Evolutionary conservation across 2,113 vertebrate species (phyloP).

Genomic region (Grammomys dolichurus): DNA sequence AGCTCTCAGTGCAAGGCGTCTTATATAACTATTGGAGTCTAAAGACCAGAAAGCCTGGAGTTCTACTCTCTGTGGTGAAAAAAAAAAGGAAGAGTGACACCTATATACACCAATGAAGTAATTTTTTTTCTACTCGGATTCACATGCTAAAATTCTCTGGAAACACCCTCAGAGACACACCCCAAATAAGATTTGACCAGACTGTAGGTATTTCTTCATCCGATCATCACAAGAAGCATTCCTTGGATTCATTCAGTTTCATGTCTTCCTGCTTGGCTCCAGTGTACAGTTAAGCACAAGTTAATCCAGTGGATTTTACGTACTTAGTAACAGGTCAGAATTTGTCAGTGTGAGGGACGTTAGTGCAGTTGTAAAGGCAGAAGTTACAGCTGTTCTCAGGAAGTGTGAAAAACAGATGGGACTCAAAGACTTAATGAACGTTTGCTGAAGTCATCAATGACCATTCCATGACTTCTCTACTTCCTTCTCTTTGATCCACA

Average conservation of each 20-base stretch:
- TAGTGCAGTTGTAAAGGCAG: not conserved
- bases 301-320: conserved; percentile 1
- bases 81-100: not conserved
- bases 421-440: not conserved
- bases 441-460: not conserved
- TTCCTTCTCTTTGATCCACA: not conserved
- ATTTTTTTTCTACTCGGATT: not conserved
- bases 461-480: not conserved
- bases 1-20: not conserved
- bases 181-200: not conserved
- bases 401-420: conserved; percentile 6
- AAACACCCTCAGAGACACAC: not conserved
- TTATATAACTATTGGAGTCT: not conserved
- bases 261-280: not conserved
- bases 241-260: not conserved
- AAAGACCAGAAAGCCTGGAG: not conserved
- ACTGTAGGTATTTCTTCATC: not conserved
- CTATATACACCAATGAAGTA: not conserved
- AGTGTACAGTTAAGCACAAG: not conserved
- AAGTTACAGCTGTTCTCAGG: conserved; percentile 18
- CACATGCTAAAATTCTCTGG: not conserved
- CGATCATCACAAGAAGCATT: not conserved
- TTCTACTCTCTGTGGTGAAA: not conserved
- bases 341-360: conserved; percentile 6
- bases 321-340: not conserved